Evolutionary conservation across 2,888 invertebrate species (phyloP).

Genomic region (Lypha dubia): DNA sequence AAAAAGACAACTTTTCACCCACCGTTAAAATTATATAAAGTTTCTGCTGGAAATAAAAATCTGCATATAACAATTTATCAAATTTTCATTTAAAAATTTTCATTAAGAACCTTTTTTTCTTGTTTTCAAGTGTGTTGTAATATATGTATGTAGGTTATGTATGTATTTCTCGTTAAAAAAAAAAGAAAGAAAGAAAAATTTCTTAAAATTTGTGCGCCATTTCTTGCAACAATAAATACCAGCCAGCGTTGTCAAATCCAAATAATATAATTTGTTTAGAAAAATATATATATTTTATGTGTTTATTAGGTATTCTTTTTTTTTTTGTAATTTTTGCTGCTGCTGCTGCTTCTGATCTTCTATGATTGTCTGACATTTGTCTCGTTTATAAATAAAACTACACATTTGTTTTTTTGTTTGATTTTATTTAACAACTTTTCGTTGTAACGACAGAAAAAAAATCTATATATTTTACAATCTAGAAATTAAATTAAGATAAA

Average conservation of each 20-base stretch:
- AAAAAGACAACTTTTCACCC: slow-evolving; percentile 31
- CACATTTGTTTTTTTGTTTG: slow-evolving; percentile 21
- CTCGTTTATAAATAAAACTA: slow-evolving; percentile 68
- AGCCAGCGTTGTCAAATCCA: slow-evolving; percentile 3
- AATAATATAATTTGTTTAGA: slow-evolving; percentile 45
- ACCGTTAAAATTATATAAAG: neutral
- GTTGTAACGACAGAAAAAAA: neutral
- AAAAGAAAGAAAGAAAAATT: no score
- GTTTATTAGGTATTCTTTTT: no score
- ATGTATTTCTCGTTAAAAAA: no score
- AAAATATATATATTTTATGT: neutral
- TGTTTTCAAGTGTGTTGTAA: neutral
- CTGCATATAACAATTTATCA: neutral
- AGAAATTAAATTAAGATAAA: neutral
- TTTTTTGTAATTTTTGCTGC: slow-evolving; percentile 4
- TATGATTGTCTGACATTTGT: slow-evolving; percentile 70
- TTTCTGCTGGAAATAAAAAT: slow-evolving; percentile 7
- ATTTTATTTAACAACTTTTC: slow-evolving; percentile 40
- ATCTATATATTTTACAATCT: slow-evolving; percentile 12
- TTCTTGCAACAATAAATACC: slow-evolving; percentile 30
- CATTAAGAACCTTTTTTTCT: neutral
- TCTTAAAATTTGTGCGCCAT: slow-evolving; percentile 57
- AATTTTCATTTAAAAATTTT: neutral
- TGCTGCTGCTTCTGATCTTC: slow-evolving; percentile 20
- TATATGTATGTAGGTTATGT: neutral